These are phyloP conservation scores for Alligator mississippiensis DNA, from an alignment of 2,113 vertebrate species.

Conservation along the genomic window DNA sequence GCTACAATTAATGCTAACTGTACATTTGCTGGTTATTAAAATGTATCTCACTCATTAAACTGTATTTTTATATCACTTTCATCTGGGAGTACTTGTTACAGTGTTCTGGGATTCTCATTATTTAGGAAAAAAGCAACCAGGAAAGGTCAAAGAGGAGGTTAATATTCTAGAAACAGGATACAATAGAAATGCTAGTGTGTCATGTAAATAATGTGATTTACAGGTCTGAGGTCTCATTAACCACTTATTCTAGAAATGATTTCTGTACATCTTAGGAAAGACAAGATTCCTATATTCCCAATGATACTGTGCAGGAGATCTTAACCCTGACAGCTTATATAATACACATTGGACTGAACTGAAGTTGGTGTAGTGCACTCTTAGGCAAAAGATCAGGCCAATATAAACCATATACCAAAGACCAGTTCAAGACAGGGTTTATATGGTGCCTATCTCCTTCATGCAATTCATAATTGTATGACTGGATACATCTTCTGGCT, in stretches of 20 bases:
- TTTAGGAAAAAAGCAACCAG: constrained; percentile 36
- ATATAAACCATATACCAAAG: accelerated
- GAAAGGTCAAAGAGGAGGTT: constrained; percentile 49
- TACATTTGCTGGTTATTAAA: constrained; percentile 6
- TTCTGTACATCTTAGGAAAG: not conserved
- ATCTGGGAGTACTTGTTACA: constrained; percentile 41
- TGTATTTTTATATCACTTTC: constrained; percentile 54
- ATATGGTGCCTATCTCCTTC: not conserved
- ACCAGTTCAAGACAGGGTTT: not conserved
- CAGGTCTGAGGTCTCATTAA: constrained; percentile 19
- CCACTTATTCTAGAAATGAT: not conserved
- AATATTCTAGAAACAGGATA: constrained; percentile 48
- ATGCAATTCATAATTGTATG: not conserved
- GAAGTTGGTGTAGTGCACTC: not conserved
- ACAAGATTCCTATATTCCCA: not conserved
- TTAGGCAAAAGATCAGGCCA: not conserved
- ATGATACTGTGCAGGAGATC: not conserved
- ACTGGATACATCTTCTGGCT: not conserved
- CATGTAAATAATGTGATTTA: constrained; percentile 52
- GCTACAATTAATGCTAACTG: constrained; percentile 68
- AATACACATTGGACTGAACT: not conserved
- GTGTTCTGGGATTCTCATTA: constrained; percentile 41
- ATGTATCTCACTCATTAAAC: constrained; percentile 67
- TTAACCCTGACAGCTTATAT: not conserved
- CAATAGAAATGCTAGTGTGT: constrained; percentile 24